Evolutionary conservation across 2,888 invertebrate genomes (phyloP).

Genomic region (Mesoligia furuncula): DNA sequence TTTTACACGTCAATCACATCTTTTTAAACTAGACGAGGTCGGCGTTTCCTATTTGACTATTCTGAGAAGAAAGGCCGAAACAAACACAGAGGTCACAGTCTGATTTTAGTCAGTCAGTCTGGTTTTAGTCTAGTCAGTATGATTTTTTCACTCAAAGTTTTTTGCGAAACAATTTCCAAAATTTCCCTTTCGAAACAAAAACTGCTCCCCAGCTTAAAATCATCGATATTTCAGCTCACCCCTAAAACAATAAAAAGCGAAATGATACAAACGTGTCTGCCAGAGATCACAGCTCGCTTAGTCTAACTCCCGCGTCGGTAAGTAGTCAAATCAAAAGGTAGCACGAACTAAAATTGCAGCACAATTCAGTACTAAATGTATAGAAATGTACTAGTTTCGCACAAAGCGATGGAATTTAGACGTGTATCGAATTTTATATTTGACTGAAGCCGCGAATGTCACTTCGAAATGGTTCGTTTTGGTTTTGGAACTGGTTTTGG

Average conservation of each 20-base stretch:
- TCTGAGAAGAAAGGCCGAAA: too few species aligned
- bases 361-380: slow-evolving; percentile 45
- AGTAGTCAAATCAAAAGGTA: slow-evolving; percentile 64
- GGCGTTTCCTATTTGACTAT: too few species aligned
- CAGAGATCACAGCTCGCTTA: slow-evolving; percentile 51
- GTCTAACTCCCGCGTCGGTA: slow-evolving; percentile 53
- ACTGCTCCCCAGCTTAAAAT: background rate
- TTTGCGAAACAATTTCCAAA: background rate
- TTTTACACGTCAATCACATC: too few species aligned
- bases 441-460: slow-evolving; percentile 15
- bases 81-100: too few species aligned
- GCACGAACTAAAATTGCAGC: slow-evolving; percentile 63
- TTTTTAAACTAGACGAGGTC: too few species aligned
- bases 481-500: slow-evolving; percentile 1
- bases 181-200: background rate
- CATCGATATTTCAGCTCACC: slow-evolving; percentile 27
- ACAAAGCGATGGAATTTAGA: slow-evolving; percentile 36
- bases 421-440: slow-evolving; percentile 39
- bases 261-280: slow-evolving; percentile 56
- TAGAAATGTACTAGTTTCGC: slow-evolving; percentile 34
- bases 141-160: background rate
- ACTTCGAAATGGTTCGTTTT: slow-evolving; percentile 12
- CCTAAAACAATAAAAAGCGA: slow-evolving; percentile 50
- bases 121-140: too few species aligned
- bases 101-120: too few species aligned